These are phyloP conservation scores for Parazoanthus atlanticus DNA, from an alignment of 92 coral and sea anemone genomes.

Conservation along the genomic window DNA sequence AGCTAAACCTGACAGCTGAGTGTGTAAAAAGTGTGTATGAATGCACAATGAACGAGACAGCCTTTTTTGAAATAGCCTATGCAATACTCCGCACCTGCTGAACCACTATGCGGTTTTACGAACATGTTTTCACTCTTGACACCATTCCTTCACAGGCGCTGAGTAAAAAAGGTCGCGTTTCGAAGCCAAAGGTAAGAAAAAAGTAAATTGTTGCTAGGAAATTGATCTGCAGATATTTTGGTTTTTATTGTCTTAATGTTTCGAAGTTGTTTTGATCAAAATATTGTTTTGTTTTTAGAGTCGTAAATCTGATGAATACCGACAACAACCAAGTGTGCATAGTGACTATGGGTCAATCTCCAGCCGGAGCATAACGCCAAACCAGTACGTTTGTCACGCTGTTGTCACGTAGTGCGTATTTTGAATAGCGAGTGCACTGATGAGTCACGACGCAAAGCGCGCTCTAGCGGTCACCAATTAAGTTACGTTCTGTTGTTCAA, in stretches of 20 bases:
- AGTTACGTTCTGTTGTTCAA: not conserved
- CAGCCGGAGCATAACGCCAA: constrained; percentile 96
- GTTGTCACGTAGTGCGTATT: not conserved
- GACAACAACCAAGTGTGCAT: constrained; percentile 76
- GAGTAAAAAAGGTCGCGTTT: constrained; percentile 41
- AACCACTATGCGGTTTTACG: not conserved
- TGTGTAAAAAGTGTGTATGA: too few species aligned
- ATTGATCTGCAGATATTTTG: not conserved
- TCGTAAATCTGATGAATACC: constrained; percentile 68
- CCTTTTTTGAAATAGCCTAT: not conserved
- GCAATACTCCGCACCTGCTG: not conserved
- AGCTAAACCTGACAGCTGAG: too few species aligned
- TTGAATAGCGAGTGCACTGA: too few species aligned
- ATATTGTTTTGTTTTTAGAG: constrained; percentile 44
- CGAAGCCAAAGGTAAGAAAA: constrained; percentile 43
- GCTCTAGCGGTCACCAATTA: not conserved
- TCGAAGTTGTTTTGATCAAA: not conserved
- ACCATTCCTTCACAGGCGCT: constrained; percentile 41
- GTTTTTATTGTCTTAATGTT: not conserved
- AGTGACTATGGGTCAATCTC: constrained; percentile 97
- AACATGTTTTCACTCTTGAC: not conserved
- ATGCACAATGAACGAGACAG: too few species aligned
- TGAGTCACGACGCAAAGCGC: not conserved
- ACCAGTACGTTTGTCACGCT: constrained; percentile 67
- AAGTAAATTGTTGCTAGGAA: not conserved